Evolutionary conservation across 2,888 invertebrate genomes (phyloP).

Genomic region (Incurvaria masculella): DNA sequence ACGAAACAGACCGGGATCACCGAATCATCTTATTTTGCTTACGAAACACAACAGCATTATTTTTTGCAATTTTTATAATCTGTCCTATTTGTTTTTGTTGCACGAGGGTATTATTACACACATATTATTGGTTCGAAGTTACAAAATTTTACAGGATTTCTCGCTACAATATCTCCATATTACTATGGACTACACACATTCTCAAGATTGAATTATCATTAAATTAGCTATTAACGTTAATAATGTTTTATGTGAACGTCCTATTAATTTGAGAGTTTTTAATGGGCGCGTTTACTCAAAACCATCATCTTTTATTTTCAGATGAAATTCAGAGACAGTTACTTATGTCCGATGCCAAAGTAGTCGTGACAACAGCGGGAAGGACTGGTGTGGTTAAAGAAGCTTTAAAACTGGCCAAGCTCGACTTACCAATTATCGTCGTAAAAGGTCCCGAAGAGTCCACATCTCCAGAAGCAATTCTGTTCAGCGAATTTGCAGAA

Average conservation of each 20-base stretch:
- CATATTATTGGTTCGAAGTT: not conserved
- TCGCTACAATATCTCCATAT: not conserved
- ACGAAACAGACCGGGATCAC: no score
- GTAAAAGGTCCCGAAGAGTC: constrained; percentile 38
- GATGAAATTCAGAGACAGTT: constrained; percentile 72
- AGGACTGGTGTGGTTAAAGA: constrained; percentile 43
- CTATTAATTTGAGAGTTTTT: no score
- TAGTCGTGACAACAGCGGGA: constrained; percentile 58
- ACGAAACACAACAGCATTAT: no score
- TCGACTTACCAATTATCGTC: constrained; percentile 54
- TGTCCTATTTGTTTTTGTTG: no score
- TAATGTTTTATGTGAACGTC: constrained; percentile 1
- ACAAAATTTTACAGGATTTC: not conserved
- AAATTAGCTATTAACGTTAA: not conserved
- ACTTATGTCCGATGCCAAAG: constrained; percentile 56
- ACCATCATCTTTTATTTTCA: constrained; percentile 33
- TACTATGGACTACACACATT: not conserved
- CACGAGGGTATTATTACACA: no score
- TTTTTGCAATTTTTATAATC: no score
- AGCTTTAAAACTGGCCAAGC: constrained; percentile 46
- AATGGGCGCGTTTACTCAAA: no score
- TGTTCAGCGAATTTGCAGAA: constrained; percentile 62
- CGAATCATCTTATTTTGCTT: no score
- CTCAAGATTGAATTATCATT: not conserved
- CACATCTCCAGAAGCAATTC: constrained; percentile 44